Percentiles rank a stretch among this genome's conserved stretches.
These are phyloP conservation scores for Syritta pipiens DNA, from an alignment of 2,888 invertebrate genomes.

Conservation along the genomic window DNA sequence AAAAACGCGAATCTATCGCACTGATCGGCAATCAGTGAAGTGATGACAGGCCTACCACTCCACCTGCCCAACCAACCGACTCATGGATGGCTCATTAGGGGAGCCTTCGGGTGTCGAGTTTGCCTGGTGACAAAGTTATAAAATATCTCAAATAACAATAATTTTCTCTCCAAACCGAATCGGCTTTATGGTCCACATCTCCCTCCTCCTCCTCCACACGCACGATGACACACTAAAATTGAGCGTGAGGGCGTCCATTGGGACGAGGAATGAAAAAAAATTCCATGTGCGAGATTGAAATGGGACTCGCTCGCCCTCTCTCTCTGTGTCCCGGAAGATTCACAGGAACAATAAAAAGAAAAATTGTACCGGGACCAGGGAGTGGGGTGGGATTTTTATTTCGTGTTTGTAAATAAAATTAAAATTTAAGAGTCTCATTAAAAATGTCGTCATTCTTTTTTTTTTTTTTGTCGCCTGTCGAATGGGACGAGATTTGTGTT, in stretches of 20 bases:
- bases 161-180: conserved; percentile 9
- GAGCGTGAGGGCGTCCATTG: no score
- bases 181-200: conserved; percentile 20
- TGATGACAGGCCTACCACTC: conserved; percentile 31
- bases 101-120: conserved; percentile 50
- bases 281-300: no score
- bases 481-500: conserved; percentile 27
- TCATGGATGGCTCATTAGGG: conserved; percentile 48
- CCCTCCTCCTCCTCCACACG: not conserved
- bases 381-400: conserved; percentile 11
- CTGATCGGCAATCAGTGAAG: no score
- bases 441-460: conserved; percentile 61
- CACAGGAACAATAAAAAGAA: no score
- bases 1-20: conserved; percentile 19
- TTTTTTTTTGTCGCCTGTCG: conserved; percentile 21
- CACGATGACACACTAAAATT: not conserved
- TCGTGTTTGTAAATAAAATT: conserved; percentile 61
- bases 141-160: conserved; percentile 40
- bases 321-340: not conserved
- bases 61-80: not conserved
- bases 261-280: no score
- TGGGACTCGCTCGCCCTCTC: no score
- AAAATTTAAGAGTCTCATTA: conserved; percentile 65
- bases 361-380: no score
- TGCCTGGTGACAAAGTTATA: conserved; percentile 45